Base-by-base conservation (phyloP, 1,140 invertebrate species). In the Drosophila pseudoananassae region DNA sequence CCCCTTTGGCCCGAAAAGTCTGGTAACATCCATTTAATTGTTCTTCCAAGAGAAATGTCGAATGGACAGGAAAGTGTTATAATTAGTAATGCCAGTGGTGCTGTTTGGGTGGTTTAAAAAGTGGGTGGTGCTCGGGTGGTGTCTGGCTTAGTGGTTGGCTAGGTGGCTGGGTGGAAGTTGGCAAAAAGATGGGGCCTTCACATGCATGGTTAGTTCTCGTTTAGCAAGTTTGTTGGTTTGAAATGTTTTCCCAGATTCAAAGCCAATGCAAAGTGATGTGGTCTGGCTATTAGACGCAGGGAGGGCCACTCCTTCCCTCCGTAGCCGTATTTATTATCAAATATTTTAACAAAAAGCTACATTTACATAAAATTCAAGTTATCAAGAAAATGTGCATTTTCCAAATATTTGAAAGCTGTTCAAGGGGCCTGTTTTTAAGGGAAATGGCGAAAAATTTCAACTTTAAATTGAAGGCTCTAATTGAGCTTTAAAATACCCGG, bases 61-160 rank as follows among this genome's bases (percentile, higher is more conserved):
- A 25, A 36, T 4, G 54, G 36, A 29, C 47, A 46, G 31, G 31
- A 66, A 83, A 78, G 75, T 84, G 75, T 84, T 83, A 82, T 82
- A 82, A 82, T 83, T 83, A 82, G 79, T 82, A 68, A 60, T 76
- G 60, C 47, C 74, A 80, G 65, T 47, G 56, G 53, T 70, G 55
- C 49, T 56, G 52, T 12, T 17, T 14, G 43, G 43, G 9, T 31
- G 31, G 7, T 31, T 31, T 31, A 3, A 7, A 47, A 20, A 23
- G 20, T 10, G 45, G 29, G 23, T n/a, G 27, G 45, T 65, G 61
- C 12, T 40, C 20, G 20, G 20, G 20, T 20, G 20, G 20, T 20
- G 20, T 5, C 27, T 9, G 31, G 31, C 31, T n/a, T n/a, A 10
- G 12, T 40, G 38, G 12, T 8, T 3, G 38, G 38, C 4, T 40